Percentiles rank a stretch among this genome's conserved stretches.
These are phyloP conservation scores for Eucriotettix oculatus DNA, from an alignment of 2,888 invertebrate genomes.

Conservation along the genomic window DNA sequence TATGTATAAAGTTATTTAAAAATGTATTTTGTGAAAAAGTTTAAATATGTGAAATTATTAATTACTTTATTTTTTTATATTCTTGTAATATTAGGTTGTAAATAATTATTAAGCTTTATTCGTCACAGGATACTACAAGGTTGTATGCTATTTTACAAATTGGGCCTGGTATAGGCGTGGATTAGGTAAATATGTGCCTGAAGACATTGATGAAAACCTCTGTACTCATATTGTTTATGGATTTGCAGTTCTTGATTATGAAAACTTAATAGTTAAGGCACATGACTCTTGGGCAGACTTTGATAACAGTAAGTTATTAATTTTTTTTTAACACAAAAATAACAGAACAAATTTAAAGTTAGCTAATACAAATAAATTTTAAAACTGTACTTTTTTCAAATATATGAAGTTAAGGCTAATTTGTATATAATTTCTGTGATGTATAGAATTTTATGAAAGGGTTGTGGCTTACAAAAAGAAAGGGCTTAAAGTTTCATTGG, in stretches of 20 bases:
- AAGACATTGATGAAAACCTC: conserved; percentile 68
- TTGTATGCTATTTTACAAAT: conserved; percentile 84
- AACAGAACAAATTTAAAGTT: no score
- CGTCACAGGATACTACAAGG: conserved; percentile 19
- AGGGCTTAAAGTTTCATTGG: conserved; percentile 70
- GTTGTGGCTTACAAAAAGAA: conserved; percentile 61
- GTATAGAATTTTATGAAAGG: conserved; percentile 62
- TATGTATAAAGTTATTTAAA: no score
- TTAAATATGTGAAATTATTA: no score
- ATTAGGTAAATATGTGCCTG: conserved; percentile 65
- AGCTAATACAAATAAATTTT: no score
- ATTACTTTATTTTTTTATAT: no score
- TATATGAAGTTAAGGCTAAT: background rate
- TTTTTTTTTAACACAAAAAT: no score
- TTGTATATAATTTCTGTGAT: background rate
- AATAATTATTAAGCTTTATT: background rate
- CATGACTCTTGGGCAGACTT: conserved; percentile 85
- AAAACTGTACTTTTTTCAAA: background rate
- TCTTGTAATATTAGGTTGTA: no score
- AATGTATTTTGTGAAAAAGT: no score
- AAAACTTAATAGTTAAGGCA: conserved; percentile 58
- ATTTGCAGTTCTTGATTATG: conserved; percentile 77
- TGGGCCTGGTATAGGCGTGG: conserved; percentile 87
- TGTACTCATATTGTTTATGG: conserved; percentile 90
- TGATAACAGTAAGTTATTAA: conserved; percentile 56